Evolutionary conservation across 2,888 invertebrate species (phyloP).

Genomic region (Hartigia nigra): DNA sequence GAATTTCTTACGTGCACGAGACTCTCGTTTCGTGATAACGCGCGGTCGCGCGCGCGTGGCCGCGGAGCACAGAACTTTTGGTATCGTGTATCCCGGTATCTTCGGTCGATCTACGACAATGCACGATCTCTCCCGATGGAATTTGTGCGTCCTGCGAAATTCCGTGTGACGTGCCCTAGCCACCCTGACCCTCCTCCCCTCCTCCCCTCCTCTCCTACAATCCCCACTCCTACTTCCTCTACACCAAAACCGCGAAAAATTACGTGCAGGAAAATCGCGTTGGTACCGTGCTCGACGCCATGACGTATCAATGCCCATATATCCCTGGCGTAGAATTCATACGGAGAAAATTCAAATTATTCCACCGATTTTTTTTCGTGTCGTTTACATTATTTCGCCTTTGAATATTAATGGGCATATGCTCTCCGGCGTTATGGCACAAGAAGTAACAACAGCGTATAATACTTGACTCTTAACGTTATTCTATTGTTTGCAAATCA

Average conservation of each 20-base stretch:
- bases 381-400: slow-evolving; percentile 67
- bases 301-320: background rate
- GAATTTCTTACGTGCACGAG: background rate
- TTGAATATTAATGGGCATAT: slow-evolving; percentile 67
- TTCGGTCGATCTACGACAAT: background rate
- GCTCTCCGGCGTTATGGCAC: slow-evolving; percentile 64
- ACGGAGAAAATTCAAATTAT: slow-evolving; percentile 64
- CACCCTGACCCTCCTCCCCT: background rate
- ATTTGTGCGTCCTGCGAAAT: background rate
- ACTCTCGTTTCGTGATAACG: background rate
- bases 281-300: background rate
- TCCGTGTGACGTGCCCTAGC: background rate
- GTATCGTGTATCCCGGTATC: background rate
- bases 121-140: background rate
- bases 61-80: background rate
- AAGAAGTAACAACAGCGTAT: slow-evolving; percentile 65
- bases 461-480: slow-evolving; percentile 66
- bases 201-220: too few relatives aligned
- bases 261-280: background rate
- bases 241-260: background rate
- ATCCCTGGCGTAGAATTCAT: slow-evolving; percentile 18
- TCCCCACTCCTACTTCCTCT: background rate
- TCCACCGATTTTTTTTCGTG: slow-evolving; percentile 63
- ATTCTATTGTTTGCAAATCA: slow-evolving; percentile 67
- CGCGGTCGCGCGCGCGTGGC: background rate